Evolutionary conservation across 37 sponge, comb jelly and placozoan genomes (phyloP).

Genomic region (Halichondria panicea): DNA sequence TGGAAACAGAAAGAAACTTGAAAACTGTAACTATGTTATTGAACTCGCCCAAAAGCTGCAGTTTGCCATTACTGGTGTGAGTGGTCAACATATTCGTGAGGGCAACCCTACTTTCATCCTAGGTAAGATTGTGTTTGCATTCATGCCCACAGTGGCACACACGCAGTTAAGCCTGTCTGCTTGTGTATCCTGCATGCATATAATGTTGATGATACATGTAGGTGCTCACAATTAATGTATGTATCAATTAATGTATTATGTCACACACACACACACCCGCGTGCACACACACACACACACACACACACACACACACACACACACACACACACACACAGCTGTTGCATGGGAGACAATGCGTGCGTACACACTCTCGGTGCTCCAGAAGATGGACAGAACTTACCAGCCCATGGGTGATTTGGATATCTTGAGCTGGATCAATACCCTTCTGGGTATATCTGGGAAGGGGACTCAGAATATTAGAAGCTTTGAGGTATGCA

Average conservation of each 20-base stretch:
- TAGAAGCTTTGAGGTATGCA: constrained; percentile 55
- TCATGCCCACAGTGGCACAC: no score
- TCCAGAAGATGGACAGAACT: constrained; percentile 78
- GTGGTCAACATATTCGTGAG: constrained; percentile 63
- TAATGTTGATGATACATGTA: not conserved
- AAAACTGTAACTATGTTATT: constrained; percentile 97
- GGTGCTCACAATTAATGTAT: not conserved
- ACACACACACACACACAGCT: constrained; percentile 26
- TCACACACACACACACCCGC: not conserved
- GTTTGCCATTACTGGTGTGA: constrained; percentile 76
- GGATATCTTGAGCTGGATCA: constrained; percentile 91
- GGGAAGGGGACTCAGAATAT: constrained; percentile 69
- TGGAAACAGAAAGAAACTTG: constrained; percentile 91
- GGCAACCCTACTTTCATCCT: constrained; percentile 58
- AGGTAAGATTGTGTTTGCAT: no score
- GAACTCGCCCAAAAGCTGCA: constrained; percentile 76
- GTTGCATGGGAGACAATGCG: constrained; percentile 98
- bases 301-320: not conserved
- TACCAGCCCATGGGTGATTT: constrained; percentile 83
- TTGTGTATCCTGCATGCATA: not conserved
- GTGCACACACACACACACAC: no score
- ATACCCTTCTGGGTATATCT: constrained; percentile 64
- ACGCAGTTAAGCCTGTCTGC: no score
- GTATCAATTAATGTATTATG: not conserved
- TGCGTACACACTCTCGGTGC: constrained; percentile 91